phyloP scores from a whole-genome alignment of 2,797 vertebrate species.

The Pterois miles region DNA sequence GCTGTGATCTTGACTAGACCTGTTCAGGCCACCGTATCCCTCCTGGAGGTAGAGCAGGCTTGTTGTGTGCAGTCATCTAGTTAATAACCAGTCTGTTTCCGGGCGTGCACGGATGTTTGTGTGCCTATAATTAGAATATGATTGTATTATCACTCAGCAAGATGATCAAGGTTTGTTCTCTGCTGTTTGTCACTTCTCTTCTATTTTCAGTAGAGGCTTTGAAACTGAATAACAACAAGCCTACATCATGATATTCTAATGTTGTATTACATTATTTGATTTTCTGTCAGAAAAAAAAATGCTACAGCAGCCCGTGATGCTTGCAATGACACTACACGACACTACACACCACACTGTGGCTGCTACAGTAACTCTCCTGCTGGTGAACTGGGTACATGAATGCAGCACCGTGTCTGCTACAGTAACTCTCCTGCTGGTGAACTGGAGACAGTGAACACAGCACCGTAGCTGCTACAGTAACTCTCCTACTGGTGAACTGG shows the following conservation, averaged over 20 bases:
- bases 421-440: no score
- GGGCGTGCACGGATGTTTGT: neutral
- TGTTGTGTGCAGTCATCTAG: conserved; percentile 6
- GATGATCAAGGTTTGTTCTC: neutral
- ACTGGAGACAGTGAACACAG: no score
- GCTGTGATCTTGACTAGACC: neutral
- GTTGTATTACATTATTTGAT: neutral
- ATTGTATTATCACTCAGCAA: conserved; percentile 1
- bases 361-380: no score
- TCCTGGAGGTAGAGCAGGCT: neutral
- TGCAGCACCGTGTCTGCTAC: no score
- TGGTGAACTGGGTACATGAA: no score
- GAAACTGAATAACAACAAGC: neutral
- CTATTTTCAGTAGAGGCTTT: neutral
- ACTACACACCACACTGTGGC: no score
- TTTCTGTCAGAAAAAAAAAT: neutral
- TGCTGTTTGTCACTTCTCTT: neutral
- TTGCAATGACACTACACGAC: no score
- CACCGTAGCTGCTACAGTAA: no score
- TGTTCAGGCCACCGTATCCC: neutral
- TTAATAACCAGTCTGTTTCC: neutral
- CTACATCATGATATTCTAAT: neutral
- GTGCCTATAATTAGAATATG: conserved; percentile 9
- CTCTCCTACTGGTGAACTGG: no score
- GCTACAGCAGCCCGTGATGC: neutral